A percentile compares a stretch with the other conserved stretches of the same genome.
Conservation (phyloP, 2,888 invertebrate species). For the Scaptomyza parva region DNA sequence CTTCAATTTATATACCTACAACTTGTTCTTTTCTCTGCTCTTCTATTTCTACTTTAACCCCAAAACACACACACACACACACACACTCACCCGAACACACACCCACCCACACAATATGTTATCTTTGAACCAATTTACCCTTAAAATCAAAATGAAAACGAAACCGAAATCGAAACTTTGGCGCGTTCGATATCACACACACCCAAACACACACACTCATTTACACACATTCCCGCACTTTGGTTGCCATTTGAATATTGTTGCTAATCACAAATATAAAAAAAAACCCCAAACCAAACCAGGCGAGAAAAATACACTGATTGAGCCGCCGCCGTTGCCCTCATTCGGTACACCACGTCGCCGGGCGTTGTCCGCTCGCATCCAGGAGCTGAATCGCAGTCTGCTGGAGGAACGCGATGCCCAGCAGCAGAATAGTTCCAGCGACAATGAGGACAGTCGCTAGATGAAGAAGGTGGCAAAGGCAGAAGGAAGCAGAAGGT, state of each 20-base stretch:
- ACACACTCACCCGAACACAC: slow-evolving; percentile 19
- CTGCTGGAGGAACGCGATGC: slow-evolving; percentile 83
- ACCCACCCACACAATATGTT: slow-evolving; percentile 35
- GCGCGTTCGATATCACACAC: slow-evolving; percentile 28
- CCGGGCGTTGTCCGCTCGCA: slow-evolving; percentile 84
- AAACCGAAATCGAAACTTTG: slow-evolving; percentile 12
- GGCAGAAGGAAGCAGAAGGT: not conserved
- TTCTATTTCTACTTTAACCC: slow-evolving; percentile 70
- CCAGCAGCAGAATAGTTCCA: slow-evolving; percentile 84
- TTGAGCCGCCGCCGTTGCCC: slow-evolving; percentile 88
- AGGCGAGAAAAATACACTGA: slow-evolving; percentile 93
- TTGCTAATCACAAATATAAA: slow-evolving; percentile 50
- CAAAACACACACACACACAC: slow-evolving; percentile 5
- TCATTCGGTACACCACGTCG: slow-evolving; percentile 84
- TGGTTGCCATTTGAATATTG: slow-evolving; percentile 42
- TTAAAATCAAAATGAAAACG: not conserved
- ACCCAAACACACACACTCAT: slow-evolving; percentile 17
- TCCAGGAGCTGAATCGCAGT: slow-evolving; percentile 85
- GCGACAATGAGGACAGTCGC: slow-evolving; percentile 84
- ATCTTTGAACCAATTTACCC: slow-evolving; percentile 24
- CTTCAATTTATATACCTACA: slow-evolving; percentile 65
- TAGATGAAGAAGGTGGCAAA: slow-evolving; percentile 35
- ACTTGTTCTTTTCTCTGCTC: slow-evolving; percentile 82
- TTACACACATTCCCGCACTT: slow-evolving; percentile 25
- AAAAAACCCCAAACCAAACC: not conserved